Conservation (phyloP, 2,113 vertebrate species). For the Misgurnus anguillicaudatus region DNA sequence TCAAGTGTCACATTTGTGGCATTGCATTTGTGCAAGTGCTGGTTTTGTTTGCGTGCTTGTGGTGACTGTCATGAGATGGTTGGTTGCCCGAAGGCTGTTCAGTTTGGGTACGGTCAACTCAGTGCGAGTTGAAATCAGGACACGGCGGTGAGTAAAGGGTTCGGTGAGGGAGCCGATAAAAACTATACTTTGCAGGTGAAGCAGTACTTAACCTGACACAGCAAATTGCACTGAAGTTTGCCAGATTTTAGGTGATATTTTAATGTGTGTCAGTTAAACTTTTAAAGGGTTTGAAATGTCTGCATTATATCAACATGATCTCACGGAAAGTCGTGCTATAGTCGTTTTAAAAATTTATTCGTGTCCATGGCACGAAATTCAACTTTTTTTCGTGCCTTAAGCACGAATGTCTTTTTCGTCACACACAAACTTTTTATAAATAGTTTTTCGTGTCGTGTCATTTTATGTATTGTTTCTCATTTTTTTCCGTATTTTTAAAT, state of each 20-base stretch:
- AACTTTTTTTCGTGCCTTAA: too few species aligned
- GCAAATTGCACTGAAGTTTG: background rate
- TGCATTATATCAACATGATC: too few species aligned
- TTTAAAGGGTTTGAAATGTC: too few species aligned
- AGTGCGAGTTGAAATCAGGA: slow-evolving; percentile 19
- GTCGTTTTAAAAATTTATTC: too few species aligned
- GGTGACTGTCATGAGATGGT: background rate
- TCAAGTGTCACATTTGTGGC: background rate
- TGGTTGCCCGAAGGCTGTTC: slow-evolving; percentile 28
- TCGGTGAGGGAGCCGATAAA: background rate
- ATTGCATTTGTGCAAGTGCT: background rate
- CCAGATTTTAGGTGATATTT: background rate
- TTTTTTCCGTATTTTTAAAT: too few species aligned
- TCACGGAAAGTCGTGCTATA: too few species aligned
- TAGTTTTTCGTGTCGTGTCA: too few species aligned
- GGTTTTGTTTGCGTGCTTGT: slow-evolving; percentile 9
- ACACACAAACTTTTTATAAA: too few species aligned
- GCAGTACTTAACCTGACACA: background rate
- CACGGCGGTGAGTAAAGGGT: background rate
- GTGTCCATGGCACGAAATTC: too few species aligned
- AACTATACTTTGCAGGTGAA: background rate
- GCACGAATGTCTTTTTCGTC: too few species aligned
- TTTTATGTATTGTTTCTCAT: too few species aligned
- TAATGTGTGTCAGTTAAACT: background rate
- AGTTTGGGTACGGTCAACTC: slow-evolving; percentile 13